Conservation (phyloP, 2,113 vertebrate genomes). For the Malurus cyaneus region DNA sequence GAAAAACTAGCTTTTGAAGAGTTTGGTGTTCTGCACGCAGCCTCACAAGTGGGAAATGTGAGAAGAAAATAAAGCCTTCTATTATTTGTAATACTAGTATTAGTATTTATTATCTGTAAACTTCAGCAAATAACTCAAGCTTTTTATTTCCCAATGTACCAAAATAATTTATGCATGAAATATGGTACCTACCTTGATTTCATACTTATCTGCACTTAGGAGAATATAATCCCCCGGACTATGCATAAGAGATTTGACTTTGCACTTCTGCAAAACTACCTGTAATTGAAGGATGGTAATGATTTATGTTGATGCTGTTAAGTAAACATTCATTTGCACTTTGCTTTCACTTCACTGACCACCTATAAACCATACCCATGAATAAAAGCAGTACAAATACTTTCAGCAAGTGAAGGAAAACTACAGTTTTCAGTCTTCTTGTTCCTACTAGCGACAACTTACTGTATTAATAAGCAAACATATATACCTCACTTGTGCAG, state of each 20-base stretch:
- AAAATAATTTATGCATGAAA: neutral
- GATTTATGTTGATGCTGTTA: neutral
- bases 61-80: neutral
- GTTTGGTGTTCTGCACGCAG: neutral
- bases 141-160: neutral
- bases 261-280: constrained; percentile 93
- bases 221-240: constrained; percentile 96
- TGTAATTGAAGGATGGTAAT: constrained; percentile 60
- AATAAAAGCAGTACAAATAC: neutral
- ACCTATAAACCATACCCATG: neutral
- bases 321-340: neutral
- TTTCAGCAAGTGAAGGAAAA: neutral
- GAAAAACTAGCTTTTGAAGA: neutral
- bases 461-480: neutral
- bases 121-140: neutral
- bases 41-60: neutral
- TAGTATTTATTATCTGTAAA: neutral
- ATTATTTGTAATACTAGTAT: neutral
- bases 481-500: neutral
- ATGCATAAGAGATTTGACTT: constrained; percentile 95
- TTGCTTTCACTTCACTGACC: neutral
- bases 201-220: constrained; percentile 96
- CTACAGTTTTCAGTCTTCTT: neutral
- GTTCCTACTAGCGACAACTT: neutral
- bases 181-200: constrained; percentile 88